A percentile compares a stretch with the other conserved stretches of the same genome.
phyloP scores from a whole-genome alignment of 2,888 invertebrate genomes.

The Andrena dorsata region DNA sequence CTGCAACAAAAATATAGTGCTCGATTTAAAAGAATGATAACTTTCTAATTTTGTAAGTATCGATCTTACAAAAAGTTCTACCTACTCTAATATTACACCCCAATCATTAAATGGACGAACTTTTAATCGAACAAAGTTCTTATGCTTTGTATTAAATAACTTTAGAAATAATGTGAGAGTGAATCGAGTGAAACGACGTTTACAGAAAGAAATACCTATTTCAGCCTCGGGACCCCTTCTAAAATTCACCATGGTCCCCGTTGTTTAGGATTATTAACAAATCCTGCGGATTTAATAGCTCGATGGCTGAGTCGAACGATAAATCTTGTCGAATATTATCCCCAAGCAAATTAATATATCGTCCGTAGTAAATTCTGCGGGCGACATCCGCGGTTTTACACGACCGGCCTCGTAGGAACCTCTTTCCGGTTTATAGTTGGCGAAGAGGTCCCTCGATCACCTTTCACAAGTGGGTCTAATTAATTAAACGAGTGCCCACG shows the following conservation, averaged over 20 bases:
- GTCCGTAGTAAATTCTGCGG: conserved; percentile 53
- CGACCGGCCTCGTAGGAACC: conserved; percentile 13
- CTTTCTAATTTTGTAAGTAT: too few species aligned
- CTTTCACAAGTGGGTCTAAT: conserved; percentile 34
- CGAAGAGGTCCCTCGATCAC: conserved; percentile 20
- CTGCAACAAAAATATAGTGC: too few species aligned
- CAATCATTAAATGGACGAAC: too few species aligned
- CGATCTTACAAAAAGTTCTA: too few species aligned
- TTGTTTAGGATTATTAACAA: conserved; percentile 41
- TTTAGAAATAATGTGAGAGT: neutral
- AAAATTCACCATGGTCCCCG: conserved; percentile 11
- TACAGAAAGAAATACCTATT: neutral
- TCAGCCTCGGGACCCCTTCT: neutral
- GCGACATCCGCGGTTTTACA: conserved; percentile 39
- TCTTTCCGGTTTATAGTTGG: conserved; percentile 49
- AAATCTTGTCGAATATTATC: conserved; percentile 48
- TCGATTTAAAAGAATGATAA: too few species aligned
- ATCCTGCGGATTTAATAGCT: conserved; percentile 39
- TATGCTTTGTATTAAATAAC: too few species aligned
- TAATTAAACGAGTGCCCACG: conserved; percentile 37
- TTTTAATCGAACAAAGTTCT: too few species aligned
- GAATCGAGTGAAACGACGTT: neutral
- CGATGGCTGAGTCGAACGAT: conserved; percentile 26
- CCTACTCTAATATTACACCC: too few species aligned
- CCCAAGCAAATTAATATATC: conserved; percentile 52